These are phyloP conservation scores for Tribolium madens DNA, from an alignment of 1,140 invertebrate species.

Conservation along the genomic window DNA sequence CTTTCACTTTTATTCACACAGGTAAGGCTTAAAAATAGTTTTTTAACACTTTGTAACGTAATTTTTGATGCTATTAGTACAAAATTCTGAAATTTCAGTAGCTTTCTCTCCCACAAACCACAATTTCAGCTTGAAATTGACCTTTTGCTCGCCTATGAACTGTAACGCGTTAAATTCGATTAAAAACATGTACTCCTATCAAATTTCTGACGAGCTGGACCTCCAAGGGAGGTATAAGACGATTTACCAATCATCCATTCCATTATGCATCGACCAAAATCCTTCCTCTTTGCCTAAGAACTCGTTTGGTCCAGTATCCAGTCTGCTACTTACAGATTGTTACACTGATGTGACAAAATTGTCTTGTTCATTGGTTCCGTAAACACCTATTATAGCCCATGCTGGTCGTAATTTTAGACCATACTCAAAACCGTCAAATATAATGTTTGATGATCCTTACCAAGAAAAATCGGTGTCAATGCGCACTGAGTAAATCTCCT, in stretches of 20 bases:
- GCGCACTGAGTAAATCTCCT: background rate
- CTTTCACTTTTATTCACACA: too few relatives aligned
- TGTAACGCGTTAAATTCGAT: constrained; percentile 60
- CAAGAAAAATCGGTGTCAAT: background rate
- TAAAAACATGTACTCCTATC: constrained; percentile 57
- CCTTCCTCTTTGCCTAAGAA: background rate
- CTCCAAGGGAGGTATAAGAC: constrained; percentile 54
- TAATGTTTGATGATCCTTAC: background rate
- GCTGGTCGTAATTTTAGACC: background rate
- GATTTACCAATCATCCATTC: constrained; percentile 4
- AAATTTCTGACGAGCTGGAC: constrained; percentile 57
- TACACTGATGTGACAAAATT: constrained; percentile 15
- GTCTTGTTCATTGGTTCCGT: constrained; percentile 12
- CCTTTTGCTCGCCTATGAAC: constrained; percentile 41
- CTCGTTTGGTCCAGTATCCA: background rate
- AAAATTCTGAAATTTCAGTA: background rate
- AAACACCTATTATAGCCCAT: constrained; percentile 14
- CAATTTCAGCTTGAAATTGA: constrained; percentile 13
- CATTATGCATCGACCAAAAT: background rate
- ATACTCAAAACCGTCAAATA: background rate
- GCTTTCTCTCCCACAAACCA: constrained; percentile 15
- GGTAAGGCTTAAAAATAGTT: too few relatives aligned
- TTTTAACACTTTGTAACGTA: too few relatives aligned
- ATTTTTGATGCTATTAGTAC: too few relatives aligned
- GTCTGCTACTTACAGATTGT: constrained; percentile 17